Evolutionary conservation across 2,113 vertebrate genomes (phyloP), one percentile per base, ranked within the genome.

Genomic region (Lutjanus erythropterus): DNA sequence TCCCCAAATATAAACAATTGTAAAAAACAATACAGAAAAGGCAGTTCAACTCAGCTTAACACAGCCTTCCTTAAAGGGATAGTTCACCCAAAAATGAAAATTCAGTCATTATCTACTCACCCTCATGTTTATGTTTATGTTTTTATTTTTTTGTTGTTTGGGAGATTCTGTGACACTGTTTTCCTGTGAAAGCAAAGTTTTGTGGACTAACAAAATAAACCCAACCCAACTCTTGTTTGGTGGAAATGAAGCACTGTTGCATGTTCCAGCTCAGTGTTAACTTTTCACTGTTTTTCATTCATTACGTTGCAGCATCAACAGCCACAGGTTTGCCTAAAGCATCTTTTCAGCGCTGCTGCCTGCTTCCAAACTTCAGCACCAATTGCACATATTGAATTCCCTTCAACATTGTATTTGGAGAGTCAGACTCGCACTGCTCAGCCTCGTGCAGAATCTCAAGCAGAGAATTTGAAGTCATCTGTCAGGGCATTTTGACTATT

Each of bases 401-500:
- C 21, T 14, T 41, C 27, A 11, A 0, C 21, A 1, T 25, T 12
- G 21, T 6, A 37, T 52, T 31, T 37, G 46, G 11, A 61, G 21
- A 23, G 53, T 21, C 53, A 42, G 31, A 41, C 53, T 31, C 6
- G 10, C 39, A 35, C 27, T 27, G 41, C 74, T 66, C 33, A 23
- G 3, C 52, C 23, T 31, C 0, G 1, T 52, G 41, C 3, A 3
- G 42, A 59, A 23, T 59, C 62, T 37, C 18, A 37, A 71, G 12
- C 23, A 66, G 60, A 33, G 19, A 61, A 41, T 35, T 46, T 5
- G 3, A 78, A 29, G 46, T 67, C 60, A 8, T 75, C 59, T 62
- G 47, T 83, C 70, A 25, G 10, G 44, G 3, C 50, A 18, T 58
- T 58, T 46, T 1, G n/a, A 53, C 42, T 56, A 37, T 75, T 79